Conservation (phyloP, 2,888 invertebrate species). For the Phorcus lineatus region DNA sequence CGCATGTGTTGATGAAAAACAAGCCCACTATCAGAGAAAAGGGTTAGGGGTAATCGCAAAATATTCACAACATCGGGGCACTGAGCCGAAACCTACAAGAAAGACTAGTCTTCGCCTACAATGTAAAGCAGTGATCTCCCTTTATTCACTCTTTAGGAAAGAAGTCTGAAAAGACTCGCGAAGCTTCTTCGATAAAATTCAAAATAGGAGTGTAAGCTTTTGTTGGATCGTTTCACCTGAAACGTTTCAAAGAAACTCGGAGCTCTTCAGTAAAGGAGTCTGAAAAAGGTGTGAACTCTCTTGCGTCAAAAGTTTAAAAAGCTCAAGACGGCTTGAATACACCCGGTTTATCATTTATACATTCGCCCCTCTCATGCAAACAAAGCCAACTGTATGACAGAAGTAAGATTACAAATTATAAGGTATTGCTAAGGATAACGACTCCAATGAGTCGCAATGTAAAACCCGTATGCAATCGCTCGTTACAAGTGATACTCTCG, state of each 20-base stretch:
- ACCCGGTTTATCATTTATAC: constrained; percentile 13
- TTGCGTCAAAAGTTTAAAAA: constrained; percentile 6
- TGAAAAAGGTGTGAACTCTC: constrained; percentile 3
- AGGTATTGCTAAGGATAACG: constrained; percentile 16
- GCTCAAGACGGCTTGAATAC: background rate
- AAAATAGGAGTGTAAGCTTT: constrained; percentile 13
- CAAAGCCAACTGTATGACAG: background rate
- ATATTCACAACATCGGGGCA: constrained; percentile 8
- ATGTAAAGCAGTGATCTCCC: background rate
- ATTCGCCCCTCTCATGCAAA: background rate
- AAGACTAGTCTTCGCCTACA: background rate
- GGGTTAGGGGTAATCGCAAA: background rate
- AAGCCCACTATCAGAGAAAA: background rate
- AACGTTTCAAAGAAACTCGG: constrained; percentile 1
- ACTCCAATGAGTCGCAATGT: background rate
- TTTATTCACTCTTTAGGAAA: background rate
- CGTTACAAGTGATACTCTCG: constrained; percentile 15
- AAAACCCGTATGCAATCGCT: background rate
- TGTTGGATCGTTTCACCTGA: background rate
- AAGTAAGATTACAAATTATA: constrained; percentile 25
- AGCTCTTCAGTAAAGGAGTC: constrained; percentile 2
- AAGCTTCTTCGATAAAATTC: constrained; percentile 14
- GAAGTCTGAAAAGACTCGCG: constrained; percentile 14
- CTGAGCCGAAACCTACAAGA: background rate
- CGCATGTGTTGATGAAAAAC: too few species aligned